Conservation (phyloP, 2,888 invertebrate species). For the Empis stercorea region DNA sequence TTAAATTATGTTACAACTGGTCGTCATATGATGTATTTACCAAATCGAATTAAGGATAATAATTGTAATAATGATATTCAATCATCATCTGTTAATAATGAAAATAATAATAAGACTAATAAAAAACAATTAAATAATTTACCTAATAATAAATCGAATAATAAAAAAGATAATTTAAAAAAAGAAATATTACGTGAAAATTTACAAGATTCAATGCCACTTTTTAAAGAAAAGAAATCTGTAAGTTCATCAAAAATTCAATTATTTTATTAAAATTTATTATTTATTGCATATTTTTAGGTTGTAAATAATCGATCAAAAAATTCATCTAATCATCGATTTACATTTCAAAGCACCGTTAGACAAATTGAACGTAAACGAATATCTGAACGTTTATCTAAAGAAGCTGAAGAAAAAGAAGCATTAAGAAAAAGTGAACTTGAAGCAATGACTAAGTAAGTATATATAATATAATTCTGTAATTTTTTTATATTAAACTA, state of each 20-base stretch:
- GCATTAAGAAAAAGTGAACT: slow-evolving; percentile 60
- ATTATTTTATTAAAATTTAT: background rate
- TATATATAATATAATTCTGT: background rate
- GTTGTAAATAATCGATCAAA: background rate
- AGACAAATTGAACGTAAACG: slow-evolving; percentile 63
- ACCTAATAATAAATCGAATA: background rate
- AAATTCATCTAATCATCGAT: slow-evolving; percentile 41
- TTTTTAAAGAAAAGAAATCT: background rate
- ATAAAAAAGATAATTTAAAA: background rate
- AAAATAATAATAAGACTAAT: background rate
- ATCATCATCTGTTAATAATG: background rate
- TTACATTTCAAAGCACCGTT: slow-evolving; percentile 75
- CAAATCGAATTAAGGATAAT: slow-evolving; percentile 14
- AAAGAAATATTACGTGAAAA: slow-evolving; percentile 5
- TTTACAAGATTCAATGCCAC: slow-evolving; percentile 6
- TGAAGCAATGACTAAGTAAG: slow-evolving; percentile 60
- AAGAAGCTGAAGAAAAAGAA: slow-evolving; percentile 65
- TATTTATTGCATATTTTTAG: background rate
- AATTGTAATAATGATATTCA: background rate
- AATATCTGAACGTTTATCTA: slow-evolving; percentile 60
- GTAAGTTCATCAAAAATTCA: background rate
- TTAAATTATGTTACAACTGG: slow-evolving; percentile 49
- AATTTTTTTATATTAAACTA: background rate
- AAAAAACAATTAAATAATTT: slow-evolving; percentile 3
- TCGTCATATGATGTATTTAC: slow-evolving; percentile 68